These are phyloP conservation scores for Hyppa rectilinea DNA, from an alignment of 2,888 invertebrate genomes.

Conservation along the genomic window DNA sequence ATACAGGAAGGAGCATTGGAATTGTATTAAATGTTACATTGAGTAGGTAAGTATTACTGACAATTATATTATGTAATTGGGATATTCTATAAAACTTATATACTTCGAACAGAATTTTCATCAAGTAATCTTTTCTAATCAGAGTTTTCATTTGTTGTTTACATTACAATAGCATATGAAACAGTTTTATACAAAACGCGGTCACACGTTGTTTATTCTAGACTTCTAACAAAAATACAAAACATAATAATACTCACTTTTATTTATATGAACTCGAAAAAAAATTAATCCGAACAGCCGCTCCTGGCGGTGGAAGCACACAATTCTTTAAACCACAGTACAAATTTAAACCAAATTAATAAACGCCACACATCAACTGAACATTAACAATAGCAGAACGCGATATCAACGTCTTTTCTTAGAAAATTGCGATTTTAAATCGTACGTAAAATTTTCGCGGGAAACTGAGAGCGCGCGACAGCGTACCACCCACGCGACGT, in stretches of 20 bases:
- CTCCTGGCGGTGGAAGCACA: constrained; percentile 71
- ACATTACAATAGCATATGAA: background rate
- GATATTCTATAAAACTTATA: too few relatives aligned
- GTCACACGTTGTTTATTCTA: background rate
- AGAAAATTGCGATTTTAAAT: constrained; percentile 60
- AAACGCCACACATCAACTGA: constrained; percentile 76
- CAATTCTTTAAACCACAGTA: constrained; percentile 72
- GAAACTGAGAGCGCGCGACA: constrained; percentile 73
- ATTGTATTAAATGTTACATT: constrained; percentile 4
- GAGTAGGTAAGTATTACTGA: background rate
- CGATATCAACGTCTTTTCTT: constrained; percentile 59
- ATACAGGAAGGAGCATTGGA: background rate
- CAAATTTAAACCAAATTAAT: constrained; percentile 74
- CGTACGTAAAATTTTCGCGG: constrained; percentile 86
- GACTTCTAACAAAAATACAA: constrained; percentile 11
- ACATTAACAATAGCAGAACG: constrained; percentile 71
- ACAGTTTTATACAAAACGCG: background rate
- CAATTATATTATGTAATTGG: background rate
- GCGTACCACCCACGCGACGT: constrained; percentile 81
- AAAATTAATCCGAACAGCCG: constrained; percentile 69
- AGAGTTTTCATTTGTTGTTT: constrained; percentile 20
- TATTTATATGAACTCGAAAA: constrained; percentile 57
- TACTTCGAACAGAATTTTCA: background rate
- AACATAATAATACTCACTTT: constrained; percentile 68
- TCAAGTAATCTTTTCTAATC: background rate